Conservation (phyloP, 2,797 vertebrate species). For the Orestias chungarensis region DNA sequence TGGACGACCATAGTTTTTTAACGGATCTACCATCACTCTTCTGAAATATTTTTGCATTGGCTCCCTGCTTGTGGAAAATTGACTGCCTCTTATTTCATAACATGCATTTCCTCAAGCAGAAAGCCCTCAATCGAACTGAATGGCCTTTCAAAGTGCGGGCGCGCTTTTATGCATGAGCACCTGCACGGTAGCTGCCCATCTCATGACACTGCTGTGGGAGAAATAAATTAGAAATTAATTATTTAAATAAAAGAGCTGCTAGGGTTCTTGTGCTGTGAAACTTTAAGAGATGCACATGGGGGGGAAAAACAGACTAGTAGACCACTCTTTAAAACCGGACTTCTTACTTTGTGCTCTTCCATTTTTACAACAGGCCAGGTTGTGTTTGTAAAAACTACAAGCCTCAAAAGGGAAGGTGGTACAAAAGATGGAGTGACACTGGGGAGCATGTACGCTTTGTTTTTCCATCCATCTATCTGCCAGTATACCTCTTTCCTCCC, state of each 20-base stretch:
- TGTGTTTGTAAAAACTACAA: slow-evolving; percentile 36
- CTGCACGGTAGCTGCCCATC: slow-evolving; percentile 56
- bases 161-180: slow-evolving; percentile 45
- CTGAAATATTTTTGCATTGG: slow-evolving; percentile 46
- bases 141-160: slow-evolving; percentile 43
- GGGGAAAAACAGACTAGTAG: slow-evolving; percentile 42
- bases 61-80: slow-evolving; percentile 40
- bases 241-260: slow-evolving; percentile 58
- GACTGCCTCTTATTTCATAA: slow-evolving; percentile 45
- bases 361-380: slow-evolving; percentile 48
- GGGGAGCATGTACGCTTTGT: slow-evolving; percentile 39
- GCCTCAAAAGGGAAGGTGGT: slow-evolving; percentile 27
- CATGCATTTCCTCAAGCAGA: slow-evolving; percentile 38
- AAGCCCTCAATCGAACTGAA: slow-evolving; percentile 42
- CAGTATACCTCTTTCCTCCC: slow-evolving; percentile 48
- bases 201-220: slow-evolving; percentile 45
- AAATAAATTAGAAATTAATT: slow-evolving; percentile 74
- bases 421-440: slow-evolving; percentile 34
- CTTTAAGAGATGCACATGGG: slow-evolving; percentile 22
- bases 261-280: slow-evolving; percentile 24
- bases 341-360: slow-evolving; percentile 22
- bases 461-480: slow-evolving; percentile 56
- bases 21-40: slow-evolving; percentile 18
- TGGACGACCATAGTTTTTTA: neutral
- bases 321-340: slow-evolving; percentile 47